Base-by-base conservation (phyloP, 2,888 invertebrate genomes). In the Drosophila mimica region DNA sequence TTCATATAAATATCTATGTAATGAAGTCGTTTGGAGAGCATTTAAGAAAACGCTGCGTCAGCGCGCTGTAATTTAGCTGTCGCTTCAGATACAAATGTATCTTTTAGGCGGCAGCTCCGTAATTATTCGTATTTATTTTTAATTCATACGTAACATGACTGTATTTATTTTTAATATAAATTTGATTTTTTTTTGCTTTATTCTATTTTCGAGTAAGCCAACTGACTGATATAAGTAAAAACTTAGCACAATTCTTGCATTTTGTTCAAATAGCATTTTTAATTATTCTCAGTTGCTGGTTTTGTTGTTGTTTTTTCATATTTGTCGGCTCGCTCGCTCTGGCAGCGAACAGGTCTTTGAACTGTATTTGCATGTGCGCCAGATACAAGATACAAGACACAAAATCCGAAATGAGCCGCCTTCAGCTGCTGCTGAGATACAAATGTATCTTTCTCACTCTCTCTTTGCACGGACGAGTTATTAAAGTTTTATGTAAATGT, bases 331-430 rank as follows among this genome's bases (percentile, higher is more conserved):
- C 60, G 63, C 69, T 73, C 57, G 60, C 74, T 79, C 58, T 48
- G 68, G 30, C 60, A 75, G 57, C 68, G 66, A 60, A 73, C 84
- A 81, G 85, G 89, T 85, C 85, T 89, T 89, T 89, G 89, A 85
- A 85, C 85, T 88, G 89, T 79, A 87, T 89, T 79, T 73, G 88
- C 88, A 81, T 89, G 76, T 87, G 84, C 88, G 84, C 88, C 83
- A 83, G 89, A 83, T 82, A 82, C 85, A 74, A 77, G 67, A 76
- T 71, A 76, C 76, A 70, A 70, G 58, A 76, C 73, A 80, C 80
- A 71, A 78, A 67, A 75, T 78, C 70, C n/a, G 52, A 56, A 62
- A 56, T 49, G 30, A 56, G 36, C 67, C 67, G 54, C 67, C 62
- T 57, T 68, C 62, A 63, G 49, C 74, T 74, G 67, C 74, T 13